phyloP scores from a whole-genome alignment of 30 jellyfish, hydroid and myxozoan genomes.

The Mastigias papua region DNA sequence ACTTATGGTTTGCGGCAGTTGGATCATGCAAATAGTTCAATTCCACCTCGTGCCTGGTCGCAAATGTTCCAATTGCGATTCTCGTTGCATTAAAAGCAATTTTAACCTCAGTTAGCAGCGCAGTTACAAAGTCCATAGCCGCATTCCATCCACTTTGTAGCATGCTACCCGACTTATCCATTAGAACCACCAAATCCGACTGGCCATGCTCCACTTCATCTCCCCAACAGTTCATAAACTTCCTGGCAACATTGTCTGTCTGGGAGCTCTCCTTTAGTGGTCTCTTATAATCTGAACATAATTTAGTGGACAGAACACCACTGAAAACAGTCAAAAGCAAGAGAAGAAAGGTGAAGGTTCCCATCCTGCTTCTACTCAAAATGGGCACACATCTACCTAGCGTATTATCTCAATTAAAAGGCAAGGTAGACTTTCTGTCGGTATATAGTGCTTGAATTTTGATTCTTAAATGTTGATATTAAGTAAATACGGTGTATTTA shows the following conservation, averaged over 20 bases:
- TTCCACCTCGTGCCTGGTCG: constrained; percentile 38
- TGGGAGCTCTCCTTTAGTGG: constrained; percentile 40
- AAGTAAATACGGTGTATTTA: constrained; percentile 3
- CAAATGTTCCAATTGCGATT: constrained; percentile 90
- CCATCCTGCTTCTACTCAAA: constrained; percentile 12
- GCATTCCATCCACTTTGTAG: constrained; percentile 75
- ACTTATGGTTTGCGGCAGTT: constrained; percentile 71
- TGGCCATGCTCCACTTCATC: constrained; percentile 85
- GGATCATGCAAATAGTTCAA: constrained; percentile 86
- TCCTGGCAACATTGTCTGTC: constrained; percentile 6
- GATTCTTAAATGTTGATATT: background rate
- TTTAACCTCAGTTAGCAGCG: constrained; percentile 83
- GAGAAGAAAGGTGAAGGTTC: background rate
- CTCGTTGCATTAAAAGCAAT: constrained; percentile 96
- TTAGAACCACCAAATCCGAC: constrained; percentile 86
- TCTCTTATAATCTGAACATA: constrained; percentile 42
- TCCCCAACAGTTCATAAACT: constrained; percentile 93
- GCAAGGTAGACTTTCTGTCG: background rate
- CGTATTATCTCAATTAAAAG: background rate
- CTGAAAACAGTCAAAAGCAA: background rate
- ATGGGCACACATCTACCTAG: background rate
- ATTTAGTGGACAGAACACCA: background rate
- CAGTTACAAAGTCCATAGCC: constrained; percentile 77
- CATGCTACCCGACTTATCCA: constrained; percentile 98
- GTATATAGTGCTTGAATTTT: background rate